Percentiles rank a stretch among this genome's conserved stretches.
phyloP scores from a whole-genome alignment of 2,113 vertebrate genomes.

The Cyanoramphus novaezelandiae region DNA sequence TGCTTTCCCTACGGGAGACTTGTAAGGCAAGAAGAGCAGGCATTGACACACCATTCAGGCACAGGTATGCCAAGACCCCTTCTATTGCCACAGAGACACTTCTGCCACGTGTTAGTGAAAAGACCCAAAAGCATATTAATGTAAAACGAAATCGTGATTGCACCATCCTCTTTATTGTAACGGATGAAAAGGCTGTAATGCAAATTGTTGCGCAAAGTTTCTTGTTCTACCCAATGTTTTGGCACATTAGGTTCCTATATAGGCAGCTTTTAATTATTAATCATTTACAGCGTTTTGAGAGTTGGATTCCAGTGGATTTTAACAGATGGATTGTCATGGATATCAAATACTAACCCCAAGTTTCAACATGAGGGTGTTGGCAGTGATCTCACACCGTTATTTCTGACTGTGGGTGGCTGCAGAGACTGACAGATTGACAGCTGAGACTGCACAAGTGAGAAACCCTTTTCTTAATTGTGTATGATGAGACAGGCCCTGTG shows the following conservation, averaged over 20 bases:
- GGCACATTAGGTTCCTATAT: neutral
- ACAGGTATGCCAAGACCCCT: neutral
- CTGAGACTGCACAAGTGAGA: neutral
- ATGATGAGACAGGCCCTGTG: neutral
- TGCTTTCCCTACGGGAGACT: neutral
- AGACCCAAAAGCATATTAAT: neutral
- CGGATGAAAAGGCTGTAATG: neutral
- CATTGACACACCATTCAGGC: neutral
- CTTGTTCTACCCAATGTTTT: neutral
- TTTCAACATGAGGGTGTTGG: neutral
- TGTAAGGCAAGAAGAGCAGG: neutral
- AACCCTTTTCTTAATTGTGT: neutral
- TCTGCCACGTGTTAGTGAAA: neutral
- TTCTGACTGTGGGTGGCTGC: neutral
- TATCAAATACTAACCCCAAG: neutral
- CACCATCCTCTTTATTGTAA: neutral
- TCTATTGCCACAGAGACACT: neutral
- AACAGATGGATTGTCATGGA: neutral
- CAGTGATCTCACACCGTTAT: fast-evolving
- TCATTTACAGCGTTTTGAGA: neutral
- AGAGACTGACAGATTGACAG: neutral
- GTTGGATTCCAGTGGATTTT: neutral
- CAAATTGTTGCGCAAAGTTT: neutral
- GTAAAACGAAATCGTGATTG: neutral
- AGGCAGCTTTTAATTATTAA: constrained; percentile 13